phyloP scores from a whole-genome alignment of 1,140 invertebrate genomes.

The Diachasmimorpha longicaudata region DNA sequence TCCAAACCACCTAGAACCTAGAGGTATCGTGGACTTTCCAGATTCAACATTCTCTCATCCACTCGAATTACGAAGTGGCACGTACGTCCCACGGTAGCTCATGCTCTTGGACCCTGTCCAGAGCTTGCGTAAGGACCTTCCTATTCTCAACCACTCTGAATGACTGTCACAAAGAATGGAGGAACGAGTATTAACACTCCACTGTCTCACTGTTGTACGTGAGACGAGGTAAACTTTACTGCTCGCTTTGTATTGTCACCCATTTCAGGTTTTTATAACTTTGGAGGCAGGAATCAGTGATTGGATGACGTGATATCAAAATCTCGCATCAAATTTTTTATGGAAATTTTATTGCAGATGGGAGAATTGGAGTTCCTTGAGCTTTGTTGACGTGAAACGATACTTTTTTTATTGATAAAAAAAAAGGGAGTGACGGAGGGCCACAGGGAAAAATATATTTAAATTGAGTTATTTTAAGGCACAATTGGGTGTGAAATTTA shows the following conservation, averaged over 20 bases:
- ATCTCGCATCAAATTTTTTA: neutral
- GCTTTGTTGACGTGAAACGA: neutral
- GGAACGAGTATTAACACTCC: neutral
- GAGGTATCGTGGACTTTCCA: constrained; percentile 1
- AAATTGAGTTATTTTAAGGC: no score
- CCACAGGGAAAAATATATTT: no score
- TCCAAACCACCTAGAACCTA: neutral
- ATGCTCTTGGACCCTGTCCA: constrained; percentile 12
- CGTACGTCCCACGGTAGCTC: constrained; percentile 41
- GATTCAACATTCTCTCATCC: constrained; percentile 42
- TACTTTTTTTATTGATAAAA: neutral
- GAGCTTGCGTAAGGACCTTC: neutral
- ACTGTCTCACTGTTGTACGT: neutral
- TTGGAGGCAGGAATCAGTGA: neutral
- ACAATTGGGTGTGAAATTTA: no score
- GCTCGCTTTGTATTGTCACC: neutral
- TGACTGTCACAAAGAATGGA: neutral
- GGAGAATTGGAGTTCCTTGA: neutral
- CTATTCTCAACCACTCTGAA: neutral
- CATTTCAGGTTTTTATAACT: neutral
- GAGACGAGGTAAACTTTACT: neutral
- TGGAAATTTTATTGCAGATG: neutral
- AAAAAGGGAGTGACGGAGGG: no score
- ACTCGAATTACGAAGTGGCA: constrained; percentile 51
- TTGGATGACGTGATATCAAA: neutral